phyloP scores from a whole-genome alignment of 2,113 vertebrate genomes.

The Ursus arctos region DNA sequence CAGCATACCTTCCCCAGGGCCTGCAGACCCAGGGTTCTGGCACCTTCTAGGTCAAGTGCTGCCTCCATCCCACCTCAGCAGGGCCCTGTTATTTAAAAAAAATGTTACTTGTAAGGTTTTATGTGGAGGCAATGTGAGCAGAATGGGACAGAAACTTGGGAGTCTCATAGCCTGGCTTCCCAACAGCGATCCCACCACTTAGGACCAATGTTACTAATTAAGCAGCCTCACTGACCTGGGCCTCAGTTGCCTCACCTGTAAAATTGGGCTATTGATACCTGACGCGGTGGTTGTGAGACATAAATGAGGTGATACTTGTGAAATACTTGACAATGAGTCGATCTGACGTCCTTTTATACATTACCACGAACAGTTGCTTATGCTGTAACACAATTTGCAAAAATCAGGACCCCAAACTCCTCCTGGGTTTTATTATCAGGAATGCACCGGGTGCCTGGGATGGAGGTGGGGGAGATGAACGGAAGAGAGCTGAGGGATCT shows the following conservation, averaged over 20 bases:
- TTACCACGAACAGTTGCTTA: background rate
- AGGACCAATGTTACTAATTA: background rate
- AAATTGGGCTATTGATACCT: background rate
- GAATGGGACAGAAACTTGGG: background rate
- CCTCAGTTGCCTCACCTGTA: background rate
- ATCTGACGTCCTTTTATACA: background rate
- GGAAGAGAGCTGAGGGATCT: background rate
- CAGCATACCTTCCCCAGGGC: background rate
- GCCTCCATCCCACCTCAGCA: background rate
- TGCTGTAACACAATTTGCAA: background rate
- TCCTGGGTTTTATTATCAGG: background rate
- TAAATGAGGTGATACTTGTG: background rate
- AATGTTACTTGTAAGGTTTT: background rate
- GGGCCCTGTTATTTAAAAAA: background rate
- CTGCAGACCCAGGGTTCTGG: background rate
- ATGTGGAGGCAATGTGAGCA: background rate
- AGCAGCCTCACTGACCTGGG: no score
- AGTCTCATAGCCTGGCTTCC: background rate
- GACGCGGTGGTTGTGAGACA: background rate
- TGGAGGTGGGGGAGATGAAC: background rate
- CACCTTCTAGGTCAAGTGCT: background rate
- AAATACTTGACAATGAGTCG: background rate
- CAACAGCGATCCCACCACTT: background rate
- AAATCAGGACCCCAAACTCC: background rate
- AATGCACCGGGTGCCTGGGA: background rate